phyloP scores from a whole-genome alignment of 2,888 invertebrate genomes.

The Mythimna loreyi region DNA sequence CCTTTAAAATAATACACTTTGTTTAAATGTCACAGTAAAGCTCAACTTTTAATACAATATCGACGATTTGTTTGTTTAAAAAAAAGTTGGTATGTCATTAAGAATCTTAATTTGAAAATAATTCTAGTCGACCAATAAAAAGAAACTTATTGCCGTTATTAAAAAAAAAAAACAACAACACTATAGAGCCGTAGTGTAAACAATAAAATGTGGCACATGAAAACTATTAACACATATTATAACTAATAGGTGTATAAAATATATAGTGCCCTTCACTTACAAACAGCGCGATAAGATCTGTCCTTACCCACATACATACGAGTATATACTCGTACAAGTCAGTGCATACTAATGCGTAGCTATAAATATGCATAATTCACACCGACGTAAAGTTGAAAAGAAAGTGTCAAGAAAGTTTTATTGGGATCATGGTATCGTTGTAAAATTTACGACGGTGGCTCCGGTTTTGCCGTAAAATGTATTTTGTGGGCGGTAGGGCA shows the following conservation, averaged over 20 bases:
- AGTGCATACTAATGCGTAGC: conserved; percentile 51
- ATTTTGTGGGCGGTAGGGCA: conserved; percentile 33
- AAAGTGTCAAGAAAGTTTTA: conserved; percentile 63
- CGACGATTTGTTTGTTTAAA: not conserved
- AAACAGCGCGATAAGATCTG: conserved; percentile 55
- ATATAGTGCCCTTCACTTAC: conserved; percentile 42
- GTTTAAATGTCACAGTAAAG: not conserved
- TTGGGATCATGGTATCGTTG: conserved; percentile 48
- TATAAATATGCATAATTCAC: conserved; percentile 58
- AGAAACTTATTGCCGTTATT: conserved; percentile 23
- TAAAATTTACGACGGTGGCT: conserved; percentile 59
- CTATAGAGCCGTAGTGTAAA: conserved; percentile 16
- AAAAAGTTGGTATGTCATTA: conserved; percentile 21
- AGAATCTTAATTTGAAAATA: conserved; percentile 34
- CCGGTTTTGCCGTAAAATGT: conserved; percentile 44
- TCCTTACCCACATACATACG: conserved; percentile 52
- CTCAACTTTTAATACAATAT: not conserved
- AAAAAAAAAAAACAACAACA: conserved; percentile 13
- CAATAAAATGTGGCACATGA: conserved; percentile 36
- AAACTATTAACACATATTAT: conserved; percentile 46
- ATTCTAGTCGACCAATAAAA: conserved; percentile 6
- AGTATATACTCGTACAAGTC: no score
- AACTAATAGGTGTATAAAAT: conserved; percentile 34
- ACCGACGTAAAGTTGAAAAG: conserved; percentile 49
- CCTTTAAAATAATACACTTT: not conserved